phyloP scores from a whole-genome alignment of 2,113 vertebrate species.

The Catharus bicknelli region DNA sequence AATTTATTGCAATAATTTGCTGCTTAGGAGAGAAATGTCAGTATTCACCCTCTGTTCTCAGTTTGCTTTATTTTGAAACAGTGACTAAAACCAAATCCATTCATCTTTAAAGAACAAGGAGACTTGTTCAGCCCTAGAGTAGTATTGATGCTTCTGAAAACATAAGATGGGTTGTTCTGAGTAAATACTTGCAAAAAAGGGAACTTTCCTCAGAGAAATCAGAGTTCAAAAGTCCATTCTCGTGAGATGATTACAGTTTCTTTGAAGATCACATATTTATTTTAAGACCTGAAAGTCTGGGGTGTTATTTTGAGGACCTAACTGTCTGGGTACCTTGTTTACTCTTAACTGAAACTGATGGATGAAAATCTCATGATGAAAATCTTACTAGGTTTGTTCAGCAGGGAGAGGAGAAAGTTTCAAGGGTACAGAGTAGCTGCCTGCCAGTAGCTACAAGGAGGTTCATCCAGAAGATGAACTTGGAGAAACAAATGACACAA shows the following conservation, averaged over 20 bases:
- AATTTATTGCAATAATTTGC: background rate
- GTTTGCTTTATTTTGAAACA: background rate
- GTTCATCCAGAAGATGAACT: background rate
- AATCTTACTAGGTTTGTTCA: background rate
- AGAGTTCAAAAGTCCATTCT: background rate
- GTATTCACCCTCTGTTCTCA: background rate
- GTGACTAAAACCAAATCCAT: background rate
- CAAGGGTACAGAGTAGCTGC: background rate
- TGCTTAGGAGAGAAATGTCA: background rate
- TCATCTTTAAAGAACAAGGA: background rate
- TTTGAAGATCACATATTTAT: background rate
- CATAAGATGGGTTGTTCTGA: background rate
- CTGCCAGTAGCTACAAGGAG: background rate
- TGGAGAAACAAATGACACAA: background rate
- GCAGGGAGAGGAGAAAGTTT: background rate
- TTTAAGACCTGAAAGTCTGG: background rate
- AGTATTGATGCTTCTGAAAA: background rate
- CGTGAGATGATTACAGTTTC: background rate
- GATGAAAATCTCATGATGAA: background rate
- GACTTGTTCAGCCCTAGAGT: background rate
- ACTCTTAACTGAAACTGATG: background rate
- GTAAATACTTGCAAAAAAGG: background rate
- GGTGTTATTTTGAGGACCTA: background rate
- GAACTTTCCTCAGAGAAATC: background rate
- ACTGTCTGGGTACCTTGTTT: background rate